Evolutionary conservation across 2,113 vertebrate genomes (phyloP).

Genomic region (Rhinolophus sinicus): DNA sequence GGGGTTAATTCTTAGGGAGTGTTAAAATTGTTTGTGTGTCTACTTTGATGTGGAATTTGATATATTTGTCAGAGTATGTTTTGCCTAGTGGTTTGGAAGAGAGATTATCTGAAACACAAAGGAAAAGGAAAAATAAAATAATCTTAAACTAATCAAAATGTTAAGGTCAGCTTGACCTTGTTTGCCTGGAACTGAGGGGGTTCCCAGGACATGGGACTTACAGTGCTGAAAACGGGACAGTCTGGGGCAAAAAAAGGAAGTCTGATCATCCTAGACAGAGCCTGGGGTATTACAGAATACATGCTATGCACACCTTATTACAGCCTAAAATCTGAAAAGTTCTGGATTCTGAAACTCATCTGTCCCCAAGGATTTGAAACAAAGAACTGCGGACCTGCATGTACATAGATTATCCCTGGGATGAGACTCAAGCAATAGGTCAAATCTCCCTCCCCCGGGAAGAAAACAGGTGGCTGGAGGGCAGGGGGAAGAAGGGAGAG

Average conservation of each 20-base stretch:
- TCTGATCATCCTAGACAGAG: not conserved
- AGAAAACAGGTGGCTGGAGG: not conserved
- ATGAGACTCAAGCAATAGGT: not conserved
- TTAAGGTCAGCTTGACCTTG: not conserved
- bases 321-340: not conserved
- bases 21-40: not conserved
- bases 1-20: conserved; percentile 7
- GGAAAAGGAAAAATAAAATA: not conserved
- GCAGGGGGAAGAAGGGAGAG: not conserved
- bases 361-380: not conserved
- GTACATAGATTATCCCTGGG: not conserved
- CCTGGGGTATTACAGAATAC: not conserved
- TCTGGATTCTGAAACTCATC: not conserved
- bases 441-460: not conserved
- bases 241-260: not conserved
- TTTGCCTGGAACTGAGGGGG: not conserved
- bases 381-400: not conserved
- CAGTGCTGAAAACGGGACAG: not conserved
- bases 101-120: conserved; percentile 24
- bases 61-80: not conserved
- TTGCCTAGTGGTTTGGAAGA: conserved; percentile 34
- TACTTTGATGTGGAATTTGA: conserved; percentile 8
- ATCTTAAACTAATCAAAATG: not conserved
- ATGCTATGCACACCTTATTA: not conserved
- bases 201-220: not conserved